A percentile compares a stretch with the other conserved stretches of the same genome.
phyloP scores from a whole-genome alignment of 2,888 invertebrate species.

The Deilephila elpenor region DNA sequence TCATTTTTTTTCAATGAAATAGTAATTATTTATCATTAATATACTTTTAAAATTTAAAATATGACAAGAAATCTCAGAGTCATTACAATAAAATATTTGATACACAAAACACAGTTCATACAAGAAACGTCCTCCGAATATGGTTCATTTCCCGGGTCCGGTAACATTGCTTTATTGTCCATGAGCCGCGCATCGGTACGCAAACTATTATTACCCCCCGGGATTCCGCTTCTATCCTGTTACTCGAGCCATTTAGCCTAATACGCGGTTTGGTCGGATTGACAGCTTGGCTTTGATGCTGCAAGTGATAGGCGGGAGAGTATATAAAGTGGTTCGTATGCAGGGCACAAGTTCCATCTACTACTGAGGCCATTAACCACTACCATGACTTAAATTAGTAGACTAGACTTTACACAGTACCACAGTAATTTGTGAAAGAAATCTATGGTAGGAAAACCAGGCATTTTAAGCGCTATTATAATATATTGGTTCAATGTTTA shows the following conservation, averaged over 20 bases:
- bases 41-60: too few relatives aligned
- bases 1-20: too few relatives aligned
- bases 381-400: background rate
- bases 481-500: too few relatives aligned
- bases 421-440: too few relatives aligned
- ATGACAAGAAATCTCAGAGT: too few relatives aligned
- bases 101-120: constrained; percentile 5
- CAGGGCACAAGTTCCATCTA: too few relatives aligned
- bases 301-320: background rate
- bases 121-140: constrained; percentile 47
- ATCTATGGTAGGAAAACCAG: too few relatives aligned
- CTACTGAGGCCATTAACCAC: background rate
- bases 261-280: constrained; percentile 82
- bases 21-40: too few relatives aligned
- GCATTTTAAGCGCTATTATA: too few relatives aligned
- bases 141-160: constrained; percentile 69
- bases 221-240: constrained; percentile 61
- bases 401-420: too few relatives aligned
- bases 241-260: constrained; percentile 81
- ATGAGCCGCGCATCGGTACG: constrained; percentile 66
- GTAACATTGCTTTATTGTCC: constrained; percentile 80
- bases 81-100: constrained; percentile 14
- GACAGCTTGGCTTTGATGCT: constrained; percentile 56
- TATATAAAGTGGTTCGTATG: background rate
- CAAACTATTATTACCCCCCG: constrained; percentile 74